Conservation (phyloP, 2,888 invertebrate genomes). For the Melangyna quadrimaculata region DNA sequence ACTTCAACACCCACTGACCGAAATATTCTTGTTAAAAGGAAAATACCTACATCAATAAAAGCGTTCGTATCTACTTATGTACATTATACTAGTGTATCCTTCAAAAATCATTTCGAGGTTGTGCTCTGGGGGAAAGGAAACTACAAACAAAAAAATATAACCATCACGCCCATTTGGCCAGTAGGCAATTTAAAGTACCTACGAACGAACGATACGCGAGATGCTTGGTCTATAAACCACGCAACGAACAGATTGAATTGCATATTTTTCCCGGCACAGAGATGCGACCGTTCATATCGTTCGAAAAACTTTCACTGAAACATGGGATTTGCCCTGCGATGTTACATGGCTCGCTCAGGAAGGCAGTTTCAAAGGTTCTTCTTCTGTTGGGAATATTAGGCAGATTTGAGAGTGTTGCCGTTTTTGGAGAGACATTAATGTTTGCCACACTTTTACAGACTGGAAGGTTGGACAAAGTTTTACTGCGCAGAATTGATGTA, state of each 20-base stretch:
- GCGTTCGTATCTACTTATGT: background rate
- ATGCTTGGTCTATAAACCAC: background rate
- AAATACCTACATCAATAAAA: slow-evolving; percentile 14
- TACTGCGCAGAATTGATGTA: background rate
- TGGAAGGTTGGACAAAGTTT: background rate
- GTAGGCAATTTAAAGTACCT: background rate
- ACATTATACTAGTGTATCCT: no score
- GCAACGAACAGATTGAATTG: background rate
- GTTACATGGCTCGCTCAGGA: background rate
- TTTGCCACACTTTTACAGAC: background rate
- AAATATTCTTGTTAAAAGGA: slow-evolving; percentile 11
- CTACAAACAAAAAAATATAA: background rate
- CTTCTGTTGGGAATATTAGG: background rate
- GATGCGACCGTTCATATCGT: slow-evolving; percentile 38
- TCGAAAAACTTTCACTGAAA: slow-evolving; percentile 37
- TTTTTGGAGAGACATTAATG: background rate
- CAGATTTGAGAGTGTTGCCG: background rate
- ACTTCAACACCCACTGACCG: slow-evolving; percentile 38
- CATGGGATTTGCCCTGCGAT: background rate
- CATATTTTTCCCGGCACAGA: background rate
- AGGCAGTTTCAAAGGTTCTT: background rate
- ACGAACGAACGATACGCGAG: background rate
- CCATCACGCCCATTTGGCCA: slow-evolving; percentile 1
- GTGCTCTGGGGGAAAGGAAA: background rate
- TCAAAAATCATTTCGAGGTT: background rate